A percentile compares a stretch with the other conserved stretches of the same genome.
These are phyloP conservation scores for Anoplolepis gracilipes DNA, from an alignment of 1,140 invertebrate species.

Conservation along the genomic window DNA sequence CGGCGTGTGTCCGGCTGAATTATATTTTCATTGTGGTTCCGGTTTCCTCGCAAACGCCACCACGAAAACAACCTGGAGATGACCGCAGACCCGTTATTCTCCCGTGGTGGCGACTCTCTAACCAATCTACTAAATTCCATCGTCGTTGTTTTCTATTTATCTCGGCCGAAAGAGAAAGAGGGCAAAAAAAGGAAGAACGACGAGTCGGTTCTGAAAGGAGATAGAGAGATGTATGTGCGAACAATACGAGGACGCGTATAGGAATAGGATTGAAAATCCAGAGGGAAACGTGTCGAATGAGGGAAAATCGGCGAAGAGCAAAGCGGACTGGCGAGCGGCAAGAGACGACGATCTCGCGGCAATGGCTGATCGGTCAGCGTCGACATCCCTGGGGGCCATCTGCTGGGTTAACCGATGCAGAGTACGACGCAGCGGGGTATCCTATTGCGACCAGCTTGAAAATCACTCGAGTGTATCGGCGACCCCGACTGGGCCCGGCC, in stretches of 20 bases:
- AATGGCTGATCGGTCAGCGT: constrained; percentile 38
- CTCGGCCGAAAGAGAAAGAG: background rate
- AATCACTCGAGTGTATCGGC: constrained; percentile 69
- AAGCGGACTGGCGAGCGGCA: background rate
- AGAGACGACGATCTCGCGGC: constrained; percentile 32
- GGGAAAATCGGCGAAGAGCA: constrained; percentile 17
- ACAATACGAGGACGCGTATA: background rate
- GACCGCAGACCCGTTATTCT: constrained; percentile 55
- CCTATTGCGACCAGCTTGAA: constrained; percentile 77
- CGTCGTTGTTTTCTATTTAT: constrained; percentile 43
- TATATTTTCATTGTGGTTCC: constrained; percentile 53
- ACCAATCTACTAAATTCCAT: constrained; percentile 35
- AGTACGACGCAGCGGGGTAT: constrained; percentile 66
- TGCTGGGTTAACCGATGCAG: constrained; percentile 74
- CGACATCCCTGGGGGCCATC: constrained; percentile 69
- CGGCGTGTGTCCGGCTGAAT: constrained; percentile 34
- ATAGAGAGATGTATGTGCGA: background rate
- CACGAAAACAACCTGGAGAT: constrained; percentile 32
- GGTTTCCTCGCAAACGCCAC: background rate
- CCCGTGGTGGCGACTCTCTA: background rate
- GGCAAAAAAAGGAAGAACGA: background rate
- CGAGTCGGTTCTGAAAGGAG: constrained; percentile 16
- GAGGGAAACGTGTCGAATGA: constrained; percentile 1
- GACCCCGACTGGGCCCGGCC: constrained; percentile 35
- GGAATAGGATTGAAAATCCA: background rate